Conservation (phyloP, 1,140 invertebrate genomes). For the Pristionchus pacificus region DNA sequence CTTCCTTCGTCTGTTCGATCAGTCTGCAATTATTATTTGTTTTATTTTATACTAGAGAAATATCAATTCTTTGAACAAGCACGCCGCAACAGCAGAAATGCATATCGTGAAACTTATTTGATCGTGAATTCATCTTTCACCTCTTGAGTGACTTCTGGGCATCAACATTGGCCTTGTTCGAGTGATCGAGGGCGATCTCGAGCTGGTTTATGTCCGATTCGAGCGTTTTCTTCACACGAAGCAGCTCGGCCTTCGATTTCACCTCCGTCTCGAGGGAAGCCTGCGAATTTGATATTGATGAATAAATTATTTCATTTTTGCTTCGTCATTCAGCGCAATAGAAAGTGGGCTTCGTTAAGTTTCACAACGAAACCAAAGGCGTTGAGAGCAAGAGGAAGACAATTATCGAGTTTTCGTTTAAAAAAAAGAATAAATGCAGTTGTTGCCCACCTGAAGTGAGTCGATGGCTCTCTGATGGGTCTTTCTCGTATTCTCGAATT, state of each 20-base stretch:
- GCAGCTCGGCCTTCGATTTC: constrained; percentile 95
- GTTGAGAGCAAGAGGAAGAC: background rate
- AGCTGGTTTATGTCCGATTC: constrained; percentile 98
- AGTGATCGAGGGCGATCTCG: constrained; percentile 92
- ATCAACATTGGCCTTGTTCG: constrained; percentile 93
- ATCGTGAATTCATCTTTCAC: too few relatives aligned
- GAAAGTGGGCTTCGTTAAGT: too few relatives aligned
- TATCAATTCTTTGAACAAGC: too few relatives aligned
- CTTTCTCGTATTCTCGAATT: constrained; percentile 97
- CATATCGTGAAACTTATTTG: too few relatives aligned
- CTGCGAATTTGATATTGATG: constrained; percentile 70
- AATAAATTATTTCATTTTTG: too few relatives aligned
- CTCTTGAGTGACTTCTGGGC: constrained; percentile 95
- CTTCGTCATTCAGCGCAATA: too few relatives aligned
- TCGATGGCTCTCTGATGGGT: constrained; percentile 97
- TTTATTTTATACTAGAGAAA: too few relatives aligned
- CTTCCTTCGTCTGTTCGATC: constrained; percentile 84
- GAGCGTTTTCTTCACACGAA: constrained; percentile 98
- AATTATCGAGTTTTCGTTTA: background rate
- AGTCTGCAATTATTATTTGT: background rate
- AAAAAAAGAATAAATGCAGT: background rate
- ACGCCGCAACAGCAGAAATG: too few relatives aligned
- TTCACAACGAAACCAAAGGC: too few relatives aligned
- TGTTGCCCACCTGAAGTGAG: constrained; percentile 61
- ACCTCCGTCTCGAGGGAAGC: constrained; percentile 94